phyloP scores from a whole-genome alignment of 2,113 vertebrate genomes.

The Podocnemis expansa region DNA sequence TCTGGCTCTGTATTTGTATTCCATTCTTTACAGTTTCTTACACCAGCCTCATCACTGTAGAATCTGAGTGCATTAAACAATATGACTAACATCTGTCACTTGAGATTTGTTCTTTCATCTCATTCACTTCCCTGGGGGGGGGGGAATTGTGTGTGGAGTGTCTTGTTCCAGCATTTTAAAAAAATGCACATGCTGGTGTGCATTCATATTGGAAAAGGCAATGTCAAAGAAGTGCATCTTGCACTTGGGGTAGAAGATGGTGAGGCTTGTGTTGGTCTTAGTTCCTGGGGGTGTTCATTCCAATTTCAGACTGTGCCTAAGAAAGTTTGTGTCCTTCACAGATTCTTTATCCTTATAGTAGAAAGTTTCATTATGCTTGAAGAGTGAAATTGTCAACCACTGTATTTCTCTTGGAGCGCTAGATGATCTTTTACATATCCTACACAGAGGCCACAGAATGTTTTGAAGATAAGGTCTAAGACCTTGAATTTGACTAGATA shows the following conservation, averaged over 20 bases:
- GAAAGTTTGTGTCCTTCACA: neutral
- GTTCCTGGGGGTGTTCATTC: neutral
- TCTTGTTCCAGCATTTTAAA: neutral
- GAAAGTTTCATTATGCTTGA: neutral
- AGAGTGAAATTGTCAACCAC: neutral
- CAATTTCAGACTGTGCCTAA: neutral
- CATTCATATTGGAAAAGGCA: neutral
- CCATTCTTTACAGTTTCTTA: neutral
- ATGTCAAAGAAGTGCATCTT: neutral
- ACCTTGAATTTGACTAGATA: neutral
- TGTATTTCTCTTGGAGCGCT: neutral
- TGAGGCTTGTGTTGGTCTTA: neutral
- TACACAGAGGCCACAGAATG: neutral
- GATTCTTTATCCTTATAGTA: neutral
- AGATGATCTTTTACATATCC: neutral
- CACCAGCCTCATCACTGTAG: neutral
- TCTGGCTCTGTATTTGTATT: neutral
- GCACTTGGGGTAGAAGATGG: neutral
- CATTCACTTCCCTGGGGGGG: neutral
- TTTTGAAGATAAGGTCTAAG: neutral
- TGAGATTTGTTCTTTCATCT: neutral
- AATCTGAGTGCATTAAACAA: neutral
- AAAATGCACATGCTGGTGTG: neutral
- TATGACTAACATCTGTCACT: neutral
- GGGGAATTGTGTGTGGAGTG: neutral